Conservation (phyloP, 2,113 vertebrate genomes). For the Clupea harengus region DNA sequence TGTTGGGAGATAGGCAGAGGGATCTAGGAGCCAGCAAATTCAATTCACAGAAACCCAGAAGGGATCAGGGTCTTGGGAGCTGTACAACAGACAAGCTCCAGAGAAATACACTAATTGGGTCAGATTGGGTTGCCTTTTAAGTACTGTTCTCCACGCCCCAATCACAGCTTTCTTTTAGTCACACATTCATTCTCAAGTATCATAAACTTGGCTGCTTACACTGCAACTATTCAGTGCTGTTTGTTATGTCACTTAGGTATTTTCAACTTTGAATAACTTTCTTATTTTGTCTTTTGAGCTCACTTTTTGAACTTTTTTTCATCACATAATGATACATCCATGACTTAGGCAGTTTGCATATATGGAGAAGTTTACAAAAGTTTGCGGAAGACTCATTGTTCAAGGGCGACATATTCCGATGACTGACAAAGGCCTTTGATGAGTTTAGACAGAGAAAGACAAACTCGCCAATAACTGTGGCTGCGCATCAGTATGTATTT, state of each 20-base stretch:
- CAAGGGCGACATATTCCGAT: not conserved
- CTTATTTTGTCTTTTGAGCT: not conserved
- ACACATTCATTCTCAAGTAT: constrained; percentile 22
- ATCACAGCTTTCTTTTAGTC: constrained; percentile 23
- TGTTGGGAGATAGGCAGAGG: constrained; percentile 49
- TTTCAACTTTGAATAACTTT: not conserved
- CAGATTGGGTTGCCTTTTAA: constrained; percentile 51
- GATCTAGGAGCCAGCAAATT: constrained; percentile 61
- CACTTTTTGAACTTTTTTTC: not conserved
- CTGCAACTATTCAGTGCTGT: not conserved
- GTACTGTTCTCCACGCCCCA: constrained; percentile 34
- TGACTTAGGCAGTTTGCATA: not conserved
- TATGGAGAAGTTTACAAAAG: not conserved
- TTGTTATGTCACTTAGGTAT: not conserved
- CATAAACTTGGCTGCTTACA: constrained; percentile 11
- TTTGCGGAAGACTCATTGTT: not conserved
- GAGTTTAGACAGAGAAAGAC: not conserved
- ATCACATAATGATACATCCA: not conserved
- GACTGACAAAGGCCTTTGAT: not conserved
- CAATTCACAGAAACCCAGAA: constrained; percentile 55
- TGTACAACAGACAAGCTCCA: constrained; percentile 51
- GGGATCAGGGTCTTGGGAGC: constrained; percentile 56
- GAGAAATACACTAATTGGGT: constrained; percentile 55
- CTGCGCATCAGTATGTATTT: not conserved
- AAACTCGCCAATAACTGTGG: not conserved